Base-by-base conservation (phyloP, 2,797 vertebrate genomes). In the Phataginus tetradactyla region DNA sequence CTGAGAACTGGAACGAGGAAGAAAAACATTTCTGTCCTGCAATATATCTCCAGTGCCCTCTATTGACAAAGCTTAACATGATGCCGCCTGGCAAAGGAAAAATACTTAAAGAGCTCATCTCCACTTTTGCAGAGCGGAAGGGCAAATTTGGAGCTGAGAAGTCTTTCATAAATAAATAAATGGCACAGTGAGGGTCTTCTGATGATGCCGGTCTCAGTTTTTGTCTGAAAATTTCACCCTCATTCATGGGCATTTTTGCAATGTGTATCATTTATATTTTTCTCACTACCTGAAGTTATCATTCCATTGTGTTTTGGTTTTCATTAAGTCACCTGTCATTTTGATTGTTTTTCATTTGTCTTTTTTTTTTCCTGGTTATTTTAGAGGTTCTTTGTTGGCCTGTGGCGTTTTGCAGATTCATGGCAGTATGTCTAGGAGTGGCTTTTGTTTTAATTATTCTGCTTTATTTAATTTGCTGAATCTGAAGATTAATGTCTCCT, bases 401-500 rank as follows among this genome's bases (percentile, higher is more conserved):
- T 95, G 81, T 77, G 25, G 1, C 68, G 21, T 87, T 95, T 91
- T 91, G 23, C 10, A 89, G 53, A 84, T 89, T 86, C 71, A 72
- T 29, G 45, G 45, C 45, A 45, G 12, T 61, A 15, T 71, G 10
- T 39, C 27, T 51, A 77, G 59, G 53, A 71, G 27, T 84, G 21
- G 63, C 77, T 69, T 94, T 89, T 78, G 29, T 85, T 87, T 89
- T 57, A 6, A 63, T 85, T 96, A 90, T 84, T 94, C 34, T 87
- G 25, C 29, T 81, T 87, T 32, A 42, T 45, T 45, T 45, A 83
- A 86, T 88, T 72, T 78, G 49, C 12, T 95, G 37, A 68, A 37
- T 72, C 27, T 63, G n/a, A 93, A 94, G 32, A 86, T 68, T 34
- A 81, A 61, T 53, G 27, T 72, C 27, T 64, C 61, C 85, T 94